A percentile compares a stretch with the other conserved stretches of the same genome.
These are phyloP conservation scores for Temnothorax longispinosus DNA, from an alignment of 1,140 invertebrate species.

Conservation along the genomic window DNA sequence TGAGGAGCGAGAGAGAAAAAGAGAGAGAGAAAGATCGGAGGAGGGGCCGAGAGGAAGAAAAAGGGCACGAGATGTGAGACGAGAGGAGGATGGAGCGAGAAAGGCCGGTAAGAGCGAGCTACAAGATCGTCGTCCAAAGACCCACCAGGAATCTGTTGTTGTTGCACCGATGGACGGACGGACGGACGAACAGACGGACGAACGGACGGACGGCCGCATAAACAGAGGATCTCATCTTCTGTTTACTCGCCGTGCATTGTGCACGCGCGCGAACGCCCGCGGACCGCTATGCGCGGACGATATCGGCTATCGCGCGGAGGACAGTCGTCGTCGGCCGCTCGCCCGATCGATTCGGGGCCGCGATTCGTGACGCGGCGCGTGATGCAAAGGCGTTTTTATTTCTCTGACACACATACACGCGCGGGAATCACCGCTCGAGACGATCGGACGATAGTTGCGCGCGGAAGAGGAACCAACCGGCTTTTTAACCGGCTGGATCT, in stretches of 20 bases:
- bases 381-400: background rate
- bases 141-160: conserved; percentile 85
- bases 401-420: background rate
- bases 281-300: background rate
- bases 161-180: conserved; percentile 81
- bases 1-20: conserved; percentile 21
- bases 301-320: conserved; percentile 12
- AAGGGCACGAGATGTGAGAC: conserved; percentile 76
- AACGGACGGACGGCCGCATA: conserved; percentile 78
- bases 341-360: background rate
- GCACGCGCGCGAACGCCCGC: background rate
- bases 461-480: background rate
- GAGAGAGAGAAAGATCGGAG: conserved; percentile 22
- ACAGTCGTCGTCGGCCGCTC: background rate
- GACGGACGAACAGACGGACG: conserved; percentile 70
- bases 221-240: conserved; percentile 84
- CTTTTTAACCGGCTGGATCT: conserved; percentile 5
- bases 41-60: conserved; percentile 69
- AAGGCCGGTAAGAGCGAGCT: conserved; percentile 49
- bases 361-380: background rate
- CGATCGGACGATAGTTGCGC: background rate
- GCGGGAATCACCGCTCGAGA: background rate
- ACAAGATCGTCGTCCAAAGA: conserved; percentile 82
- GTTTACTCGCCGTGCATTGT: conserved; percentile 56
- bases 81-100: conserved; percentile 37